These are phyloP conservation scores for Aricia agestis DNA, from an alignment of 1,140 invertebrate genomes.

Conservation along the genomic window DNA sequence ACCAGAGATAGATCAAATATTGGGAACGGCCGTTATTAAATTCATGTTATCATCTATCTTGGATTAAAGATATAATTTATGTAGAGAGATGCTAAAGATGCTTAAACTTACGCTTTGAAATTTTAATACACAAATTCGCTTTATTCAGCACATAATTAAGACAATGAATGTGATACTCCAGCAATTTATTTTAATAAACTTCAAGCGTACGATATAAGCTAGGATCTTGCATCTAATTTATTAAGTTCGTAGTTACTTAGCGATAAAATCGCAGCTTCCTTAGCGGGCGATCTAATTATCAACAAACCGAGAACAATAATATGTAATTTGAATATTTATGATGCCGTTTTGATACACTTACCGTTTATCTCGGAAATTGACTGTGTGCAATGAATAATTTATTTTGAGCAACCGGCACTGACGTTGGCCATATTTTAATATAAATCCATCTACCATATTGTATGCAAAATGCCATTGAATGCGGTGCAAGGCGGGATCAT, in stretches of 20 bases:
- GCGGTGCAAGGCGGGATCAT: constrained; percentile 72
- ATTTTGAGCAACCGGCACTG: constrained; percentile 69
- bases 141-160: constrained; percentile 9
- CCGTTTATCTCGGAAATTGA: constrained; percentile 71
- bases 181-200: constrained; percentile 18
- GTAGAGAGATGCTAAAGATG: background rate
- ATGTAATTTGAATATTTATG: constrained; percentile 74
- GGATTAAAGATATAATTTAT: background rate
- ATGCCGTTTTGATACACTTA: constrained; percentile 64
- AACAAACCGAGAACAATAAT: constrained; percentile 73
- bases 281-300: constrained; percentile 74
- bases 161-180: constrained; percentile 7
- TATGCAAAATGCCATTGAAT: constrained; percentile 76
- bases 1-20: too few relatives aligned
- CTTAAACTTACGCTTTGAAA: background rate
- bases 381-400: constrained; percentile 73
- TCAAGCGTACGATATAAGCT: constrained; percentile 20
- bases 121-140: constrained; percentile 3
- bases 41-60: too few relatives aligned
- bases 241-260: constrained; percentile 63
- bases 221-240: constrained; percentile 54
- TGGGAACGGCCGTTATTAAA: too few relatives aligned
- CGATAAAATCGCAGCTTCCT: constrained; percentile 64
- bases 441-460: constrained; percentile 75
- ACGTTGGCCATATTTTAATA: constrained; percentile 75